Evolutionary conservation across 1,140 invertebrate genomes (phyloP), one percentile per base, ranked within the genome.

Genomic region (Macrotrachela quadricornifera): DNA sequence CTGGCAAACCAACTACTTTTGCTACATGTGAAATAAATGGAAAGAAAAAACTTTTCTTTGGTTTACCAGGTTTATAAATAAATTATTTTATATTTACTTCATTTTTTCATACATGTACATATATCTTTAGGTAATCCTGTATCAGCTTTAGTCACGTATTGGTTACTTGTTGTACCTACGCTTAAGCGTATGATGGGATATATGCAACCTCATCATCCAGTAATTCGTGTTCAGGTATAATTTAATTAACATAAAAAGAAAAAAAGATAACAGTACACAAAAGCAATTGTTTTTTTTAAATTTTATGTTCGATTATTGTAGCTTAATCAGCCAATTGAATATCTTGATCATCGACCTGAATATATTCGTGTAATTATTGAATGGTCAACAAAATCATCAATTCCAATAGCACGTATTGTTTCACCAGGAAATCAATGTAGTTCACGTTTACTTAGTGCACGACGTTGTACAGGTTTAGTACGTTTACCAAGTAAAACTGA

Each of bases 1-100:
- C 90, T 1, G 90, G 81, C 21, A 92, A 95, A 68, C 91, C 91
- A 11, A 86, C 84, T 30, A 90, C 88, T 8, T 95, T 95, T 73
- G 84, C 85, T 8, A 85, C 84, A 8, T 77, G 80, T 46, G 45
- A 60, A 1, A 76, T 72, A 50, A 63, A 79, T 39, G 75, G 73
- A 0, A 70, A 69, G 46, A 75, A 70, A 39, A 90, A 86, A 63
- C 77, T 82, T 51, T 76, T 95, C 46, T 83, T 97, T 64, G 84
- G 81, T 53, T 70, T 96, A 43, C 91, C 92, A 16, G 72, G 50
- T 52, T 13, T 38, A 42, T n/a, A n/a, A n/a, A n/a, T n/a, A n/a
- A n/a, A n/a, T n/a, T n/a, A n/a, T n/a, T n/a, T n/a, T n/a, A n/a
- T n/a, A n/a, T n/a, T n/a, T n/a, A n/a, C n/a, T n/a, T n/a, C n/a